Percentiles rank a stretch among this genome's conserved stretches.
These are phyloP conservation scores for Myodes glareolus DNA, from an alignment of 2,113 vertebrate species.

Conservation along the genomic window DNA sequence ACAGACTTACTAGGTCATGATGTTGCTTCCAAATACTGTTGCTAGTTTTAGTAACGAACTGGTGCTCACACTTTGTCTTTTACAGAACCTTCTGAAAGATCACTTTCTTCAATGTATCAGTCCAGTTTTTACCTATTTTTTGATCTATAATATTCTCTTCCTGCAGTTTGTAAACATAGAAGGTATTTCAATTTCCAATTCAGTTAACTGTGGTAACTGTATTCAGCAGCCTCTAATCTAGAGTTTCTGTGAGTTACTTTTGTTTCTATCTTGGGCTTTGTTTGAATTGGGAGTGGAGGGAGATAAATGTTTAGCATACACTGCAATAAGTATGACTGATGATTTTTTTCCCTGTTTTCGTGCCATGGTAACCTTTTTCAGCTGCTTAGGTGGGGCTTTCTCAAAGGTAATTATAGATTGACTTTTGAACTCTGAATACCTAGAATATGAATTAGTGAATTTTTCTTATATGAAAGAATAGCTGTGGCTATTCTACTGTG, in stretches of 20 bases:
- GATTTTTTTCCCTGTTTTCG: neutral
- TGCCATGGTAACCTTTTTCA: neutral
- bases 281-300: neutral
- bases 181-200: neutral
- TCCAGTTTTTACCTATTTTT: slow-evolving; percentile 51
- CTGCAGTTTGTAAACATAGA: neutral
- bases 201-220: neutral
- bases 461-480: neutral
- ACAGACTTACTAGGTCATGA: slow-evolving; percentile 1
- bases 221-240: neutral
- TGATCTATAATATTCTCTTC: slow-evolving; percentile 11
- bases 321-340: neutral
- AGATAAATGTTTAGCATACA: neutral
- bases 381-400: neutral
- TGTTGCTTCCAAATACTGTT: slow-evolving; percentile 27
- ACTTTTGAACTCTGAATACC: neutral
- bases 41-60: neutral
- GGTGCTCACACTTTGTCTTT: neutral
- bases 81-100: slow-evolving; percentile 25
- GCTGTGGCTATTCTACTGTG: neutral
- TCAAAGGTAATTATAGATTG: neutral
- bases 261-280: neutral
- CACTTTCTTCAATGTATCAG: neutral
- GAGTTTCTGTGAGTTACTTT: fast-evolving
- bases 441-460: neutral